Evolutionary conservation across 2,113 vertebrate genomes (phyloP), one percentile per base, ranked within the genome.

Genomic region (Narcine bancroftii): DNA sequence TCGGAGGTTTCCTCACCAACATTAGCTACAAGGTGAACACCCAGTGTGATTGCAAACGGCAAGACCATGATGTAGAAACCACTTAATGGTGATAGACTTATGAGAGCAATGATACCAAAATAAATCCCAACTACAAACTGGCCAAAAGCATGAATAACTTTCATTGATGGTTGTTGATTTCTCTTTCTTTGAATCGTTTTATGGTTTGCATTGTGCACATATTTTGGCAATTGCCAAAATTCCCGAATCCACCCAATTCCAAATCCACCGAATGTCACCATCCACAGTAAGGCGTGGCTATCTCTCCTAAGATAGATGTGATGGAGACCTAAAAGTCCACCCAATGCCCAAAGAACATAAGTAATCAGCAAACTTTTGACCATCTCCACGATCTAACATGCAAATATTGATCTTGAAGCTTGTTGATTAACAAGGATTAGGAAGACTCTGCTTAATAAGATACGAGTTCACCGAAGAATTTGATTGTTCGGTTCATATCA

Each of bases 271-370:
- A 98, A 93, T 0, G 97, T 98, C 50, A 99, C 93, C 95, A 99
- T 96, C 97, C 98, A 98, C 47, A 99, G 94, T 92, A 98, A 95
- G 1, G 97, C 97, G 11, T 99, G 98, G 92, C 96, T 98, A 94
- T 98, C 97, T 93, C 97, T 95, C 79, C 96, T 95, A 93, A 98
- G 94, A 93, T 99, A 98, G n/a, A 99, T 77, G 93, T 99, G 98
- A 92, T 99, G 97, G 92, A 99, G 96, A 42, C 98, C 97, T 45
- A 96, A 93, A 2, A 95, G 97, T 7, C 97, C 98, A 92, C 97
- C 98, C 6, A 96, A 60, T 33, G 96, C 97, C 97, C 98, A 98
- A 89, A 99, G 95, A 92, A 92, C 96, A 13, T 97, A 97, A 89
- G 98, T 95, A 92, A 97, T 95, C 92, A 97, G 63, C 6, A 96